A percentile compares a stretch with the other conserved stretches of the same genome.
Conservation (phyloP, 2,888 invertebrate species). For the Tuta absoluta region DNA sequence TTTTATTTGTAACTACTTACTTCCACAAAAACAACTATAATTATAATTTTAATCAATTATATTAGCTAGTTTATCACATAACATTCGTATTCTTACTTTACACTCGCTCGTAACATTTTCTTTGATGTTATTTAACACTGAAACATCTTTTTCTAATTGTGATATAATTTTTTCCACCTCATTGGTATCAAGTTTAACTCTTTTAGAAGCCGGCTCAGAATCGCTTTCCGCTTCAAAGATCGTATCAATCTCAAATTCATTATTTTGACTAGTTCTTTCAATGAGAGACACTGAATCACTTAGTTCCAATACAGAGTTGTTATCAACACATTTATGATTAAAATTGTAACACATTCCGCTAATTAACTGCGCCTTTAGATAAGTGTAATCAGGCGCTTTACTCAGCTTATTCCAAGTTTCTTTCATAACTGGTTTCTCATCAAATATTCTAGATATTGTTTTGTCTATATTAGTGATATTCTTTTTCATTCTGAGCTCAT, state of each 20-base stretch:
- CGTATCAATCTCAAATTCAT: slow-evolving; percentile 63
- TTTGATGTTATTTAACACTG: slow-evolving; percentile 49
- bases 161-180: slow-evolving; percentile 51
- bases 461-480: slow-evolving; percentile 40
- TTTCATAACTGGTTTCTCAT: slow-evolving; percentile 10
- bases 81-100: slow-evolving; percentile 50
- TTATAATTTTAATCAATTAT: slow-evolving; percentile 47
- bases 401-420: slow-evolving; percentile 1
- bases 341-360: slow-evolving; percentile 38
- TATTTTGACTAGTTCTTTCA: slow-evolving; percentile 48
- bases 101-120: slow-evolving; percentile 50
- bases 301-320: slow-evolving; percentile 24
- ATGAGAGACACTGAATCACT: slow-evolving; percentile 26
- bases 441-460: slow-evolving; percentile 42
- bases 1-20: slow-evolving; percentile 50
- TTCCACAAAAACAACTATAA: slow-evolving; percentile 27
- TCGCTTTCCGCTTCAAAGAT: slow-evolving; percentile 53
- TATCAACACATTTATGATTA: slow-evolving; percentile 53
- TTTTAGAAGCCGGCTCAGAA: slow-evolving; percentile 60
- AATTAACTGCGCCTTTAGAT: slow-evolving; percentile 35
- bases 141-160: slow-evolving; percentile 55
- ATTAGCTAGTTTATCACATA: slow-evolving; percentile 58
- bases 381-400: slow-evolving; percentile 15
- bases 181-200: slow-evolving; percentile 51
- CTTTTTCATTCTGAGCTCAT: slow-evolving; percentile 36